A percentile compares a stretch with the other conserved stretches of the same genome.
phyloP scores from a whole-genome alignment of 2,113 vertebrate genomes.

The Psittacula cyanocephala region DNA sequence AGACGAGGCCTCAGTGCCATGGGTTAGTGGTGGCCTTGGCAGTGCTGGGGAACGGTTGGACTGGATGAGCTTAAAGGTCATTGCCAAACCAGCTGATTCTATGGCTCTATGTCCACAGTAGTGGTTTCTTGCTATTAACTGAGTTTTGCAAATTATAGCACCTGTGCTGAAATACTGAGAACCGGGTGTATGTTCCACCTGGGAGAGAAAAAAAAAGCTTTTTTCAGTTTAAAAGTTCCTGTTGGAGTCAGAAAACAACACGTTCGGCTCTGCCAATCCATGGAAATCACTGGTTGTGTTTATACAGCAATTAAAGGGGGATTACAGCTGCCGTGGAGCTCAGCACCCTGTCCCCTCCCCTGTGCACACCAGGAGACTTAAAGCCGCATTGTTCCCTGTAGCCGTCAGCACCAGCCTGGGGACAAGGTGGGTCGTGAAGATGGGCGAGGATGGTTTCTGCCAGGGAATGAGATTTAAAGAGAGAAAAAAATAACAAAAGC shows the following conservation, averaged over 20 bases:
- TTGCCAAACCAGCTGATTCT: neutral
- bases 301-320: slow-evolving; percentile 71
- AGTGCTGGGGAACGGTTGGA: neutral
- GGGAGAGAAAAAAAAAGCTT: neutral
- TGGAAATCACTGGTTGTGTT: slow-evolving; percentile 56
- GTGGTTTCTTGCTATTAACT: neutral
- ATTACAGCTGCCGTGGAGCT: slow-evolving; percentile 61
- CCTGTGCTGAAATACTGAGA: neutral
- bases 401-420: slow-evolving; percentile 4
- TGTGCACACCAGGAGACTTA: slow-evolving; percentile 40
- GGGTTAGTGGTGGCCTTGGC: neutral
- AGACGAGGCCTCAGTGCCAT: neutral
- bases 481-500: neutral
- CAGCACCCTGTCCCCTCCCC: slow-evolving; percentile 32
- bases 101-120: neutral
- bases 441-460: slow-evolving; percentile 1
- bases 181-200: neutral
- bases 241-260: neutral
- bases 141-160: neutral
- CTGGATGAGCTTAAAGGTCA: neutral
- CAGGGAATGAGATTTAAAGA: neutral
- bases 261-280: neutral
- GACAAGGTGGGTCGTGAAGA: slow-evolving; percentile 12
- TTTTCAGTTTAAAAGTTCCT: neutral
- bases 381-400: slow-evolving; percentile 43